Evolutionary conservation across 2,113 vertebrate genomes (phyloP).

Genomic region (Callocephalon fimbriatum): DNA sequence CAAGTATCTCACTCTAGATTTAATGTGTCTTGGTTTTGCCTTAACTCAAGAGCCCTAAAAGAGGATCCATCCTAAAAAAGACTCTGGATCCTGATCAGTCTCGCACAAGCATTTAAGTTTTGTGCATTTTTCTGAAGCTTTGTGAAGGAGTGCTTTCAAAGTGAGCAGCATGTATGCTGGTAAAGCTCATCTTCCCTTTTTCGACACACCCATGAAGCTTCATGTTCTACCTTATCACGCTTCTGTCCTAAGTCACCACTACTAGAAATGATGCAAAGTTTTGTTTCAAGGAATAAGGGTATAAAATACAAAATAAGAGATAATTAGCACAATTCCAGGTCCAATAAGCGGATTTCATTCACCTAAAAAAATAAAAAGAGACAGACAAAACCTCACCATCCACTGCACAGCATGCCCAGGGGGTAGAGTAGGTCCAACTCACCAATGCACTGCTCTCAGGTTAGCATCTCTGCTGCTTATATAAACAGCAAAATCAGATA

Average conservation of each 20-base stretch:
- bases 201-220: background rate
- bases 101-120: background rate
- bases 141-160: background rate
- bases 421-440: background rate
- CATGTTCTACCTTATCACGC: background rate
- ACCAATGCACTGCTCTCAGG: background rate
- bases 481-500: background rate
- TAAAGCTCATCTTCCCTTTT: background rate
- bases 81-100: background rate
- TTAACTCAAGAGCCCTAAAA: background rate
- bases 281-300: background rate
- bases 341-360: background rate
- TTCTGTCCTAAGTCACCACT: background rate
- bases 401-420: too few relatives aligned
- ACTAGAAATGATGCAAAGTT: background rate
- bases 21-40: background rate
- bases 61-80: background rate
- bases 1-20: background rate
- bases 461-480: background rate
- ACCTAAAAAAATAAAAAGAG: background rate
- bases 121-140: background rate
- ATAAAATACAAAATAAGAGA: background rate
- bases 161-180: fast-evolving
- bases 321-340: background rate
- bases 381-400: background rate